Evolutionary conservation across 2,113 vertebrate species (phyloP).

Genomic region (Pelmatolapia mariae): DNA sequence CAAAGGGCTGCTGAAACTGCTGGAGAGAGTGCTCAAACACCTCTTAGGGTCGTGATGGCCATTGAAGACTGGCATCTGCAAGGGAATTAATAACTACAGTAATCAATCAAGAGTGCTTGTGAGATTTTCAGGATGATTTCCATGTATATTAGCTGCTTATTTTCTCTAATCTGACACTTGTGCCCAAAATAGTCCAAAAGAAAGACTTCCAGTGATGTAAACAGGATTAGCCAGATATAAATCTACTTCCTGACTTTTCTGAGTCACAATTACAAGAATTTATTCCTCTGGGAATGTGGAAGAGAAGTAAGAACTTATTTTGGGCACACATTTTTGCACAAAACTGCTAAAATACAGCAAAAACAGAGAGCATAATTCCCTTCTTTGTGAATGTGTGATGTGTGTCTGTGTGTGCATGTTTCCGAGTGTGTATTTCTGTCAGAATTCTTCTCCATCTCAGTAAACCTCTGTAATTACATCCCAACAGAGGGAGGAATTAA

Average conservation of each 20-base stretch:
- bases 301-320: constrained; percentile 11
- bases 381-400: background rate
- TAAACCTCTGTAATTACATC: constrained; percentile 69
- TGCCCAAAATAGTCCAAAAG: constrained; percentile 13
- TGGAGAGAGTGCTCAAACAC: constrained; percentile 9
- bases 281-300: background rate
- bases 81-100: constrained; percentile 6
- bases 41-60: constrained; percentile 15
- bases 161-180: constrained; percentile 21
- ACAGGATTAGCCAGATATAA: constrained; percentile 36
- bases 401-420: background rate
- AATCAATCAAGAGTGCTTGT: constrained; percentile 5
- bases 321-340: background rate
- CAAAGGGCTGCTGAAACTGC: constrained; percentile 16
- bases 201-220: constrained; percentile 15
- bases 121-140: constrained; percentile 11
- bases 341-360: background rate
- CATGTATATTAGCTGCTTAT: constrained; percentile 33
- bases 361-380: constrained; percentile 5
- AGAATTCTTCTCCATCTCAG: constrained; percentile 62
- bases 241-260: constrained; percentile 24
- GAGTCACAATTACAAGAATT: constrained; percentile 36
- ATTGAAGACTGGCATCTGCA: constrained; percentile 17
- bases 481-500: constrained; percentile 65
- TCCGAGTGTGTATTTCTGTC: constrained; percentile 25